Base-by-base conservation (phyloP, 2,888 invertebrate species). In the Monochamus alternatus region DNA sequence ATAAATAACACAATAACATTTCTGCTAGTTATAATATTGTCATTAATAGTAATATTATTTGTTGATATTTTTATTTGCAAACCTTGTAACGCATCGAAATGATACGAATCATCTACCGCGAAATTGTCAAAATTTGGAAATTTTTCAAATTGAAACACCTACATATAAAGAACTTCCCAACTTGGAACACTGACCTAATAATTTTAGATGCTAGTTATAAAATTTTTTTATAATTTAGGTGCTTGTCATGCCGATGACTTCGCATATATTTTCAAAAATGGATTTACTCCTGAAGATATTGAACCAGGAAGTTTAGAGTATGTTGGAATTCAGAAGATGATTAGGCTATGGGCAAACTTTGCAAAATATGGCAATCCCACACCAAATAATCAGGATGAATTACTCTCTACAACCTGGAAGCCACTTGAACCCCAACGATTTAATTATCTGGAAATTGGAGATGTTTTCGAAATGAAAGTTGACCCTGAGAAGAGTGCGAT, bases 401-500 rank as follows among this genome's bases (percentile, higher is more conserved):
- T 55, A 14, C 14, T 55, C 3, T 22, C 55, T 32, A 83, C 86
- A 3, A 71, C 75, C n/a, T 88, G 88, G 88, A 78, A 79, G 47
- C 82, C 86, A 0, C 78, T 86, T 30, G 77, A 77, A 5, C 74
- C 80, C 52, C 73, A 81, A 5, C 79, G 81, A 47, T 79, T 84
- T 12, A 70, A 82, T 7, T 76, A 82, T 63, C 85, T 85, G 79
- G 85, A 86, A 72, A 87, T 88, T 67, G 85, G 84, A 10, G 73
- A 83, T 38, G 81, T 84, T 62, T 74, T 86, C 12, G 83, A 76
- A 32, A 75, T 84, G 55, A 82, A 77, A 9, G 76, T 68, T 3
- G 83, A 87, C 76, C 81, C 86, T 3, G 84, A 86, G 66, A 72
- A 77, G 7, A 83, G 86, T 4, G 80, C 87, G 67, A 81, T 86